Evolutionary conservation across 2,113 vertebrate species (phyloP).

Genomic region (Gavia stellata): DNA sequence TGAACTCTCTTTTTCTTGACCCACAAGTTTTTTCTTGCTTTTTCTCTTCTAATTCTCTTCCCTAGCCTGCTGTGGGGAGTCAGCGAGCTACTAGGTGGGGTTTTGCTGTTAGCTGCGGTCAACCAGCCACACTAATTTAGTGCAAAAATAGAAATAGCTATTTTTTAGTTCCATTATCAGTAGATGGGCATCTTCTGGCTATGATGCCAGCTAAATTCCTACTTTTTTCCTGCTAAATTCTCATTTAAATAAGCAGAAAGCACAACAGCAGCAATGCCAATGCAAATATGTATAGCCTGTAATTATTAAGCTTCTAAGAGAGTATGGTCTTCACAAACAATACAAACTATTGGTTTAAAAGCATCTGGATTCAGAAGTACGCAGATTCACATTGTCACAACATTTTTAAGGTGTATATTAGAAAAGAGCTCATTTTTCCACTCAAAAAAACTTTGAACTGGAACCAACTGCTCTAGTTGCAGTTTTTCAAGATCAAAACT

Average conservation of each 20-base stretch:
- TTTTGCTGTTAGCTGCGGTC: neutral
- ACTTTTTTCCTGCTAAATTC: neutral
- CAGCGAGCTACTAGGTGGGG: neutral
- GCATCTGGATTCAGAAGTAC: neutral
- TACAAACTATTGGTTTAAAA: neutral
- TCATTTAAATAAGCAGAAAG: neutral
- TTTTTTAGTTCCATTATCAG: neutral
- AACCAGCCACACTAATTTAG: neutral
- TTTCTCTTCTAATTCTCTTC: neutral
- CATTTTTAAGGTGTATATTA: neutral
- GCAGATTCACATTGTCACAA: neutral
- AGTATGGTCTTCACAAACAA: neutral
- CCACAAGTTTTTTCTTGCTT: neutral
- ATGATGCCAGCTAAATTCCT: neutral
- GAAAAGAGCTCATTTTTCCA: neutral
- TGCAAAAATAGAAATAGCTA: neutral
- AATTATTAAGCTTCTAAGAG: neutral
- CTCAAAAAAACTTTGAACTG: neutral
- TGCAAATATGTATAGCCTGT: neutral
- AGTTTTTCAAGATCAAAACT: neutral
- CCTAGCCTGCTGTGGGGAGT: neutral
- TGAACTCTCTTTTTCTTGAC: neutral
- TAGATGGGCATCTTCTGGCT: neutral
- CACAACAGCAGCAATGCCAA: neutral
- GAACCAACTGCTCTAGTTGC: neutral